Evolutionary conservation across 2,797 vertebrate genomes (phyloP), one percentile per base, ranked within the genome.

Genomic region (Diplodus sargus): DNA sequence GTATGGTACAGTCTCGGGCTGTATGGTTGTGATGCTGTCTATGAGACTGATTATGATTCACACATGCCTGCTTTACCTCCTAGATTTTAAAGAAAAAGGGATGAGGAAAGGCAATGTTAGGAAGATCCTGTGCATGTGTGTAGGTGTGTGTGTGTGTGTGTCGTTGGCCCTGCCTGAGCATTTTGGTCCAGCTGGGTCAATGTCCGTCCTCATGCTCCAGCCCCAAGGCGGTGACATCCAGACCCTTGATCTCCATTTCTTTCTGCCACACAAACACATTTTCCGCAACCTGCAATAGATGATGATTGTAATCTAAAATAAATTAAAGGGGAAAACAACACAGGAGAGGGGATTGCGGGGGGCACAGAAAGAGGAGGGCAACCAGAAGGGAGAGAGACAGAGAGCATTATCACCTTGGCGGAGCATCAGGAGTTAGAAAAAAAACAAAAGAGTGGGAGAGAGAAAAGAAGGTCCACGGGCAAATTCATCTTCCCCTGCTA

Each of bases 401-500:
- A 93, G 90, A 87, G 92, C 95, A 96, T 96, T 96, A 97, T 97
- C 97, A 98, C 96, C 97, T 98, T 98, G 96, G 96, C 66, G 54
- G 92, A 96, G 93, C 95, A 96, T 96, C 95, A 95, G 93, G 94
- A 96, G 95, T 94, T 94, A 77, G 73, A 83, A 82, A 87, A 79
- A 87, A 78, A 86, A 88, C 2, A 85, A 90, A 84, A 87, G 83
- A 84, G 87, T 88, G 79, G 79, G 85, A 88, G 87, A 94, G 96
- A 96, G 90, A 94, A 94, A 94, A 93, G 93, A 93, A 94, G 95
- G 96, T 96, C 96, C 95, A 93, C 92, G 96, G 95, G 97, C 96
- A 97, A 96, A 99, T 98, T 97, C 96, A 97, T 99, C 97, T 98
- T 97, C 95, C 87, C 86, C 95, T 96, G 95, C 96, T 96, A 97